phyloP scores from a whole-genome alignment of 2,113 vertebrate species.

The Ptychochromis oligacanthus region DNA sequence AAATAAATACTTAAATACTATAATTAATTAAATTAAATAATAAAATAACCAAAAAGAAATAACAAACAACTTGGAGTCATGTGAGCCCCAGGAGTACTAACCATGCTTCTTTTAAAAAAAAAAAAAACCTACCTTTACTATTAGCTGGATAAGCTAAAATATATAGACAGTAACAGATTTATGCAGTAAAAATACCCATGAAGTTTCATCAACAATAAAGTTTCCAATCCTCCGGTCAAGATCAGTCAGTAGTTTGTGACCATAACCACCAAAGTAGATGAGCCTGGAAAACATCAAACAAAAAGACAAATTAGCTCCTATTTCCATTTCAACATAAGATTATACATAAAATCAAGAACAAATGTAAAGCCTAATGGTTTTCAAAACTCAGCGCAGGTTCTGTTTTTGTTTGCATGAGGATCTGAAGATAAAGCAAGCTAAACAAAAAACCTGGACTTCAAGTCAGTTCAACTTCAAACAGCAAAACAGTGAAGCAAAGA shows the following conservation, averaged over 20 bases:
- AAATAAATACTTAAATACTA: no score
- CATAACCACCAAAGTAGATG: constrained; percentile 95
- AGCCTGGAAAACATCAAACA: constrained; percentile 77
- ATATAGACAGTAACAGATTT: neutral
- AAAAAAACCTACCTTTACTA: no score
- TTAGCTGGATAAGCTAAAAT: no score
- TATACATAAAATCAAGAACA: neutral
- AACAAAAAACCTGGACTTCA: neutral
- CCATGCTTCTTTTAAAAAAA: no score
- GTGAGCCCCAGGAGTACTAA: no score
- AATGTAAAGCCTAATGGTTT: neutral
- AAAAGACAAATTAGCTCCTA: neutral
- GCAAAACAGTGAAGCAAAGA: neutral
- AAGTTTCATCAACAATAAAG: constrained; percentile 93
- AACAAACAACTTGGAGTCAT: no score
- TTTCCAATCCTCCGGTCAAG: constrained; percentile 80
- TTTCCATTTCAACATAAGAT: neutral
- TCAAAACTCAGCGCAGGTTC: neutral
- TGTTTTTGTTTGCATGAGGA: neutral
- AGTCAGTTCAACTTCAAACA: neutral
- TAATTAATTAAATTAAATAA: no score
- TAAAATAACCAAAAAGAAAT: no score
- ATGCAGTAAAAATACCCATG: constrained; percentile 83
- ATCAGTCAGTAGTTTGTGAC: constrained; percentile 87
- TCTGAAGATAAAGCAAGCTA: neutral